phyloP scores from a whole-genome alignment of 2,113 vertebrate species.

The Phalacrocorax pelagicus region DNA sequence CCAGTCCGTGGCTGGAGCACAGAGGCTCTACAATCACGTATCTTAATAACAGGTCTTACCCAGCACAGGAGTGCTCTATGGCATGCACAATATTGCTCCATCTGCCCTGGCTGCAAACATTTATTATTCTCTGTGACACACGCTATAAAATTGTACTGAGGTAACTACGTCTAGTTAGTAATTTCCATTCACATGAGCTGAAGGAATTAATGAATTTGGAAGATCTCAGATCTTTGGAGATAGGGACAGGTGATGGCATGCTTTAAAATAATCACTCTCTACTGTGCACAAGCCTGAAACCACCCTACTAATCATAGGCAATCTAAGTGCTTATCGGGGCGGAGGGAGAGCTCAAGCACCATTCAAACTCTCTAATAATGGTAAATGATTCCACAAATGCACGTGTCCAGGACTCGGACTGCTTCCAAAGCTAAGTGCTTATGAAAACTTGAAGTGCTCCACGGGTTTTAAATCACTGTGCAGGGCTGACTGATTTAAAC shows the following conservation, averaged over 20 bases:
- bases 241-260: slow-evolving; percentile 29
- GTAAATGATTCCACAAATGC: slow-evolving; percentile 55
- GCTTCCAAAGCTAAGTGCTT: slow-evolving; percentile 58
- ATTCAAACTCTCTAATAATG: slow-evolving; percentile 56
- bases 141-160: slow-evolving; percentile 29
- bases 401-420: slow-evolving; percentile 23
- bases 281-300: slow-evolving; percentile 24
- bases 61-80: slow-evolving; percentile 1
- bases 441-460: slow-evolving; percentile 57
- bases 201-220: slow-evolving; percentile 59
- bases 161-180: not conserved
- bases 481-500: slow-evolving; percentile 52
- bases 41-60: slow-evolving; percentile 23
- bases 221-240: slow-evolving; percentile 51
- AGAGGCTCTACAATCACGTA: not conserved
- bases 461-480: slow-evolving; percentile 60
- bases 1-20: not conserved
- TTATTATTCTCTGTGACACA: slow-evolving; percentile 55
- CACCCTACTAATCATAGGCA: not conserved
- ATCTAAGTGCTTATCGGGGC: slow-evolving; percentile 12
- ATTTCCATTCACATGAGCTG: slow-evolving; percentile 61
- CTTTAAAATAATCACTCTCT: slow-evolving; percentile 47
- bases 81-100: slow-evolving; percentile 29
- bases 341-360: slow-evolving; percentile 42
- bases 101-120: slow-evolving; percentile 42